Base-by-base conservation (phyloP, 1,140 invertebrate genomes). In the Zaprionus inermis region DNA sequence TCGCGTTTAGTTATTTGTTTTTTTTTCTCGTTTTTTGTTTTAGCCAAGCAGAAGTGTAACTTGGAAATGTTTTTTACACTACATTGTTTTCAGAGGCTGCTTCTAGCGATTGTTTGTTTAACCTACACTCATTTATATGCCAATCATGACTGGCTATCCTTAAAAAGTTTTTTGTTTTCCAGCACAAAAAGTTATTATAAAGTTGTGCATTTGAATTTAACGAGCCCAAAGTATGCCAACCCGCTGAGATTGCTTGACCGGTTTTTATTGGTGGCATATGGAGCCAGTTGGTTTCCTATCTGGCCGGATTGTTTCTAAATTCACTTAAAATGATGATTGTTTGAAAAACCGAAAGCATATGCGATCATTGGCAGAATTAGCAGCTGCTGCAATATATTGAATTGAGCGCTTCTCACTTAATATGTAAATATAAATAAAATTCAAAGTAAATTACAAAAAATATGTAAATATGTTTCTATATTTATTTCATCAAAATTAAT, bases 51-150 rank as follows among this genome's bases (percentile, higher is more conserved):
- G n/a, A 44, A 44, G 38, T 44, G 38, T 44, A 44, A 44, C 38
- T 44, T 44, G 38, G n/a, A 44, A 44, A 44, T 44, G 38, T n/a
- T 44, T 44, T 44, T 44, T n/a, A 38, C n/a, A 38, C 6, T 28
- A 28, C 24, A 28, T 28, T 28, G n/a, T 7, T 44, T 1, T 44
- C 16, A 9, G n/a, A 7, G 7, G 38, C 38, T 6, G 12, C 5
- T 52, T 24, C 49, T 14, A 2, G 2, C 5, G 36, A 6, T 24
- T 52, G 12, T 22, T 28, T 54, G 12, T 54, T 22, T 22, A 30
- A 30, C 18, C 56, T 41, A n/a, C 36, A 12, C 22, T 44, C 36
- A 44, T 59, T 59, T 28, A 44, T n/a, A 59, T 59, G 41, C 57
- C 22, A 44, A 46, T 59, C 57, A 59, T 22, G 38, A 14, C 36